A percentile compares a stretch with the other conserved stretches of the same genome.
Evolutionary conservation across 2,113 vertebrate genomes (phyloP).

Genomic region (Oncorhynchus gorbuscha): DNA sequence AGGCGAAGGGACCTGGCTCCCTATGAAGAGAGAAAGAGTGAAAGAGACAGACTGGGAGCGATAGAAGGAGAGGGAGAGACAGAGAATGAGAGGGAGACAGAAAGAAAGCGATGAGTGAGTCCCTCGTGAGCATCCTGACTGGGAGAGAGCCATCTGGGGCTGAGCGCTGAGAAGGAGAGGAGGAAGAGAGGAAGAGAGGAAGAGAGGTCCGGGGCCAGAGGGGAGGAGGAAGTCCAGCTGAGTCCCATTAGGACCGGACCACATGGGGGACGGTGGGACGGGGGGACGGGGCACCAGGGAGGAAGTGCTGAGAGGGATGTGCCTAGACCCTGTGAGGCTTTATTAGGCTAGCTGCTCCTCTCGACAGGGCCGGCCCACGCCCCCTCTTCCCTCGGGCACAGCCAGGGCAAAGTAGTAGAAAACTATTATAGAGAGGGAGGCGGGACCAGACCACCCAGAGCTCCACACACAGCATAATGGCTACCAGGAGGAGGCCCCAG

Average conservation of each 20-base stretch:
- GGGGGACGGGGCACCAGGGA: constrained; percentile 85
- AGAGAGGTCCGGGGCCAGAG: constrained; percentile 54
- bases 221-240: constrained; percentile 95
- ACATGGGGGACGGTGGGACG: constrained; percentile 86
- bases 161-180: constrained; percentile 20
- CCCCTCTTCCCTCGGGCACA: constrained; percentile 83
- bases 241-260: constrained; percentile 93
- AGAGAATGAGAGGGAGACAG: constrained; percentile 17
- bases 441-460: constrained; percentile 89
- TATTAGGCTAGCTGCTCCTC: constrained; percentile 87
- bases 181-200: constrained; percentile 13
- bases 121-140: neutral
- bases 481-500: constrained; percentile 77
- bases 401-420: constrained; percentile 85
- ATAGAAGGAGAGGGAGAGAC: constrained; percentile 2
- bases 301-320: constrained; percentile 79
- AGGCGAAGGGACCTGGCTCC: neutral
- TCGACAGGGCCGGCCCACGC: constrained; percentile 79
- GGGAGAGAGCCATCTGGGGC: neutral
- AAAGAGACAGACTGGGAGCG: constrained; percentile 6
- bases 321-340: constrained; percentile 90
- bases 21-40: neutral
- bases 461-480: constrained; percentile 72
- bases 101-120: constrained; percentile 12
- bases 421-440: constrained; percentile 75